phyloP scores from a whole-genome alignment of 2,888 invertebrate genomes.

The Drosophila siamana region DNA sequence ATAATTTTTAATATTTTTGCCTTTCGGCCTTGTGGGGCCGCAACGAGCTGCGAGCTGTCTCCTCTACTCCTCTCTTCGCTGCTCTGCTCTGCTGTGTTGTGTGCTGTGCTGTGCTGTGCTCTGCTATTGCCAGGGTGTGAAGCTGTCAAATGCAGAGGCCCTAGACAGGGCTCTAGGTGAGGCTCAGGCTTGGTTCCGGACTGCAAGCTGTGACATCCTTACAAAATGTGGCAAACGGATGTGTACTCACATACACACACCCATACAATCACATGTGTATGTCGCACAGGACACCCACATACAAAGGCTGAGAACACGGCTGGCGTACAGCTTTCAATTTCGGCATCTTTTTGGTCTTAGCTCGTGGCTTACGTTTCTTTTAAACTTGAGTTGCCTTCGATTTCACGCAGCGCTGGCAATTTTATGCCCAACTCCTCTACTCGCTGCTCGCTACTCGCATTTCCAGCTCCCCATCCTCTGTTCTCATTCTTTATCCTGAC shows the following conservation, averaged over 20 bases:
- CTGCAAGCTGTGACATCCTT: slow-evolving; percentile 76
- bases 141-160: slow-evolving; percentile 75
- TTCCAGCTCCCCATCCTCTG: not conserved
- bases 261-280: slow-evolving; percentile 11
- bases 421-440: slow-evolving; percentile 57
- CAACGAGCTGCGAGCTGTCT: slow-evolving; percentile 17
- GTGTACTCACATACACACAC: slow-evolving; percentile 40
- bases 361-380: slow-evolving; percentile 73
- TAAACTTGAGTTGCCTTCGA: slow-evolving; percentile 71
- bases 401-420: slow-evolving; percentile 79
- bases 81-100: slow-evolving; percentile 2
- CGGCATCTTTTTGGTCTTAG: slow-evolving; percentile 71
- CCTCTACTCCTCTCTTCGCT: slow-evolving; percentile 12
- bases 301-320: slow-evolving; percentile 27
- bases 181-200: slow-evolving; percentile 56
- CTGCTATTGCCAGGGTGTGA: slow-evolving; percentile 64
- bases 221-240: slow-evolving; percentile 69
- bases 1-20: slow-evolving; percentile 79
- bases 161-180: slow-evolving; percentile 62
- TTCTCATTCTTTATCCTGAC: not conserved
- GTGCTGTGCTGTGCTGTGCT: slow-evolving; percentile 8
- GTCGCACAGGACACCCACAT: slow-evolving; percentile 26
- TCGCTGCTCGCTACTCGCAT: not conserved
- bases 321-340: slow-evolving; percentile 71
- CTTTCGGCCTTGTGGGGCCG: slow-evolving; percentile 53